These are phyloP conservation scores for Oncorhynchus keta DNA, from an alignment of 2,113 vertebrate genomes.

Conservation along the genomic window DNA sequence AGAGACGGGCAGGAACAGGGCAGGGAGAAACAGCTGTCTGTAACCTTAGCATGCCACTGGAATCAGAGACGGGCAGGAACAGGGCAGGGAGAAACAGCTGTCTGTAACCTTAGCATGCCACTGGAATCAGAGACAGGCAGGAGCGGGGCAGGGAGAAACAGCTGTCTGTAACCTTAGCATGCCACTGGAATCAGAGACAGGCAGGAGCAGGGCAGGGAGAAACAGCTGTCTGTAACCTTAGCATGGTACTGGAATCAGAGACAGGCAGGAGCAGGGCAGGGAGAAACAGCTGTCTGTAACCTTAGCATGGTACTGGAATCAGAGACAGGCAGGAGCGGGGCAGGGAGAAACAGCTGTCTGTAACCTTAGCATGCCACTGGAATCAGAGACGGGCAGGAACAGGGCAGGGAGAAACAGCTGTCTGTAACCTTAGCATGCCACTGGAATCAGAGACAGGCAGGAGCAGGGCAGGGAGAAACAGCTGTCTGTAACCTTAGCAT, in stretches of 20 bases:
- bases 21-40: no score
- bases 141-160: slow-evolving; percentile 5
- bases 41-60: slow-evolving; percentile 36
- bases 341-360: not conserved
- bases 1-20: slow-evolving; percentile 3
- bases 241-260: slow-evolving; percentile 23
- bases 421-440: no score
- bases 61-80: slow-evolving; percentile 24
- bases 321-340: slow-evolving; percentile 14
- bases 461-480: slow-evolving; percentile 5
- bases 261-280: slow-evolving; percentile 4
- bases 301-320: slow-evolving; percentile 30
- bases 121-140: slow-evolving; percentile 31
- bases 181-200: slow-evolving; percentile 26
- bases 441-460: slow-evolving; percentile 20
- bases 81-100: slow-evolving; percentile 14
- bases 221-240: slow-evolving; percentile 45
- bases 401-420: no score
- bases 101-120: slow-evolving; percentile 36
- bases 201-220: not conserved
- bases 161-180: slow-evolving; percentile 41
- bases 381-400: no score
- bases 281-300: slow-evolving; percentile 37
- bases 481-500: slow-evolving; percentile 32
- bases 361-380: no score